phyloP scores from a whole-genome alignment of 2,888 invertebrate species.

The Archips crataeganus region DNA sequence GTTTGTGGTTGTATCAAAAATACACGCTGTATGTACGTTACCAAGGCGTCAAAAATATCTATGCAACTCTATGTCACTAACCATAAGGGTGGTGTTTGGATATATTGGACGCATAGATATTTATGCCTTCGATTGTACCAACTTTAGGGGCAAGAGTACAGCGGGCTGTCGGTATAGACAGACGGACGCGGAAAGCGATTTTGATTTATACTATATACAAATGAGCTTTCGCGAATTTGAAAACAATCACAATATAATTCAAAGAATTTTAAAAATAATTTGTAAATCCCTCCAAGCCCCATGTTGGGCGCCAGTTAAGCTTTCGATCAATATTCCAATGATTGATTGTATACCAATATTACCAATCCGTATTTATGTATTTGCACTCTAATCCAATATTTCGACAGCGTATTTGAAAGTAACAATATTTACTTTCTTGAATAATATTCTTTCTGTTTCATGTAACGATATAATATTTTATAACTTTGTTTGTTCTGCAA shows the following conservation, averaged over 20 bases:
- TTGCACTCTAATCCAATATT: background rate
- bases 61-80: too few relatives aligned
- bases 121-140: too few relatives aligned
- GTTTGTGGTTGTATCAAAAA: too few relatives aligned
- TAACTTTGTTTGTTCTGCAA: background rate
- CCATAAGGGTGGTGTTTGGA: too few relatives aligned
- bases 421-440: background rate
- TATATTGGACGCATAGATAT: too few relatives aligned
- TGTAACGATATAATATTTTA: background rate
- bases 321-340: background rate
- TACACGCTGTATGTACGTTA: too few relatives aligned
- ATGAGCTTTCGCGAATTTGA: background rate
- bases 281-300: background rate
- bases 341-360: background rate
- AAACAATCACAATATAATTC: background rate
- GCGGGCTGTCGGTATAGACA: too few relatives aligned
- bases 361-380: background rate
- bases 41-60: too few relatives aligned
- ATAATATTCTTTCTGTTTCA: too few relatives aligned
- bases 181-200: too few relatives aligned
- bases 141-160: too few relatives aligned
- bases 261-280: background rate
- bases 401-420: background rate
- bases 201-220: too few relatives aligned
- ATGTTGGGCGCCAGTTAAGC: slow-evolving; percentile 8